A percentile compares a stretch with the other conserved stretches of the same genome.
Conservation (phyloP, 2,113 vertebrate species). For the Bambusicola thoracicus region DNA sequence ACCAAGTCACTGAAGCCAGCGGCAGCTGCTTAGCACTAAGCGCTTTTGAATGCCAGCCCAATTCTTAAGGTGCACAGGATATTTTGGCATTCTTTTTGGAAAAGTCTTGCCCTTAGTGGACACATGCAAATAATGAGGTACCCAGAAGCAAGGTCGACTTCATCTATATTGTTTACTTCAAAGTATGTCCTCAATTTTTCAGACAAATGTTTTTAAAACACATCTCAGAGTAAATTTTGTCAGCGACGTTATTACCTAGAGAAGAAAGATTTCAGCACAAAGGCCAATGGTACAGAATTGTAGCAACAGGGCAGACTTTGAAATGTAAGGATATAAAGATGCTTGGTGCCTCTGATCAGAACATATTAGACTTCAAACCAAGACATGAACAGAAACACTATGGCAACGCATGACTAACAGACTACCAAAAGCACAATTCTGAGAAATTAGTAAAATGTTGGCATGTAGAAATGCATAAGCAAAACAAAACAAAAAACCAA, state of each 20-base stretch:
- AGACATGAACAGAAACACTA: neutral
- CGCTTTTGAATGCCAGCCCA: neutral
- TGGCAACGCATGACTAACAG: constrained; percentile 19
- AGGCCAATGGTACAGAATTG: neutral
- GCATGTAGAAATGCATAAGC: neutral
- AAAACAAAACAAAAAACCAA: neutral
- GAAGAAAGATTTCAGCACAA: neutral
- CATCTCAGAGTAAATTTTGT: neutral
- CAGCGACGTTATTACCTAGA: neutral
- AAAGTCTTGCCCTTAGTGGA: neutral
- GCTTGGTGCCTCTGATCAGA: constrained; percentile 12
- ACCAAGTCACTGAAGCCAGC: neutral
- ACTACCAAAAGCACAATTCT: constrained; percentile 14
- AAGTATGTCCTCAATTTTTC: neutral
- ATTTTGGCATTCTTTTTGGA: neutral
- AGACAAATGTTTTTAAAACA: neutral
- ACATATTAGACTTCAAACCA: constrained; percentile 19
- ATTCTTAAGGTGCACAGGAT: neutral
- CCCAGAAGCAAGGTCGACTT: neutral
- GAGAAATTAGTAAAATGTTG: constrained; percentile 29
- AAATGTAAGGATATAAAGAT: neutral
- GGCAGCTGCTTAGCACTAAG: neutral
- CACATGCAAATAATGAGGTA: neutral
- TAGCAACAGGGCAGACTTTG: neutral
- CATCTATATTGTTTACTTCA: neutral